Evolutionary conservation across 2,797 vertebrate species (phyloP), one percentile per base, ranked within the genome.

Genomic region (Gila robusta): DNA sequence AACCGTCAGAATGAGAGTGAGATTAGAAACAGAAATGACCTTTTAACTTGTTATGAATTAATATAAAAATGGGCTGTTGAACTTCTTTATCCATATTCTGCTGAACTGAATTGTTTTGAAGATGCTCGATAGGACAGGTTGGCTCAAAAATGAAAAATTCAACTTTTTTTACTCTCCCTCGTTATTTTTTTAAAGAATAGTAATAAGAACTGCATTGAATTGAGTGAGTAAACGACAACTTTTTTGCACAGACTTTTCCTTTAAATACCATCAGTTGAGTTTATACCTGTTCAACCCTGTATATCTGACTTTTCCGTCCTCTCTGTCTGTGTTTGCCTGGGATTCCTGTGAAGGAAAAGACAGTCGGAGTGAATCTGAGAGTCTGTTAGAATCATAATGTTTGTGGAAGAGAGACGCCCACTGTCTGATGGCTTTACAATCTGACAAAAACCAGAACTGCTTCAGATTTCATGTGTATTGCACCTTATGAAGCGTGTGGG

Each of bases 351-450:
- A 64, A 64, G 62, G 12, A 12, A 64, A 64, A 66, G 26, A 66
- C 28, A 32, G 73, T 76, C 5, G 0, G 32, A 59, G 56, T 32
- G 70, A 83, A 49, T 80, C 66, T 70, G 49, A 47, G 66, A 26
- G 14, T 79, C 83, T 72, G 66, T 19, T 85, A 71, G n/a, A 79
- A 47, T 79, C 84, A 79, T 79, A 79, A 85, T 35, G 39, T 79
- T 54, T 37, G 59, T 14, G 7, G 49, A 59, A 44, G n/a, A 71
- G 69, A 82, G 10, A 87, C 72, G 6, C 64, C 54, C 64, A 87
- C 72, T 54, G 6, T 76, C 21, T 78, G 81, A 88, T 82, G 72
- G 28, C 39, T 85, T 88, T 82, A 82, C 79, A 88, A 44, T 66
- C 56, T 78, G 79, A 73, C 54, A 72, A 54, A 23, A 70, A 37